Percentiles rank a stretch among this genome's conserved stretches.
These are phyloP conservation scores for Lomographa bimaculata DNA, from an alignment of 2,888 invertebrate species.

Conservation along the genomic window DNA sequence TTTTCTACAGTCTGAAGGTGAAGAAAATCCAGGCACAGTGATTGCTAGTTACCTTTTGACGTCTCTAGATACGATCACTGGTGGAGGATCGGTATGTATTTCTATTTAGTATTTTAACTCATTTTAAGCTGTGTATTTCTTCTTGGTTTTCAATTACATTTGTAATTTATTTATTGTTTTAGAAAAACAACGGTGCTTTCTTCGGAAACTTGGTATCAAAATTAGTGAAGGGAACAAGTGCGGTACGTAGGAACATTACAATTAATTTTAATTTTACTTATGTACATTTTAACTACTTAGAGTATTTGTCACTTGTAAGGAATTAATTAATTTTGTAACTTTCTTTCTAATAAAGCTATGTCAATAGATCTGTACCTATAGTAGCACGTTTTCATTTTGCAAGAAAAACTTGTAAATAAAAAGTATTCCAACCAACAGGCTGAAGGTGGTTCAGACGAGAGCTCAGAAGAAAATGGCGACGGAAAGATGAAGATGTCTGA, in stretches of 20 bases:
- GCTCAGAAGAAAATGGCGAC: slow-evolving; percentile 46
- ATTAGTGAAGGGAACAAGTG: slow-evolving; percentile 70
- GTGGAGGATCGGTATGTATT: slow-evolving; percentile 72
- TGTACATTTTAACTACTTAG: no score
- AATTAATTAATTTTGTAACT: no score
- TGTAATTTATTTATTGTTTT: slow-evolving; percentile 29
- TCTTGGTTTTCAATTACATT: neutral
- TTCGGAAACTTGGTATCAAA: slow-evolving; percentile 71
- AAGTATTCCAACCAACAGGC: no score
- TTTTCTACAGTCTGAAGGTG: slow-evolving; percentile 63
- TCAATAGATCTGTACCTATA: no score
- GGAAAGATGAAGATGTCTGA: slow-evolving; percentile 55
- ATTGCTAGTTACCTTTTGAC: slow-evolving; percentile 71
- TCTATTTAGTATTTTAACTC: neutral
- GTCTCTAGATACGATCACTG: slow-evolving; percentile 70
- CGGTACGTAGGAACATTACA: slow-evolving; percentile 50
- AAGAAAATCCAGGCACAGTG: slow-evolving; percentile 70
- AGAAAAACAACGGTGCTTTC: slow-evolving; percentile 77
- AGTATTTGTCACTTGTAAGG: no score
- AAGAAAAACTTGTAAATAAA: no score
- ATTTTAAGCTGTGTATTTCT: slow-evolving; percentile 47
- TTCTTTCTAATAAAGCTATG: no score
- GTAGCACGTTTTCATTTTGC: no score
- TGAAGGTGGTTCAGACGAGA: slow-evolving; percentile 49
- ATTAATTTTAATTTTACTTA: no score